Base-by-base conservation (phyloP, 1,140 invertebrate genomes). In the Lordiphosa collinella region DNA sequence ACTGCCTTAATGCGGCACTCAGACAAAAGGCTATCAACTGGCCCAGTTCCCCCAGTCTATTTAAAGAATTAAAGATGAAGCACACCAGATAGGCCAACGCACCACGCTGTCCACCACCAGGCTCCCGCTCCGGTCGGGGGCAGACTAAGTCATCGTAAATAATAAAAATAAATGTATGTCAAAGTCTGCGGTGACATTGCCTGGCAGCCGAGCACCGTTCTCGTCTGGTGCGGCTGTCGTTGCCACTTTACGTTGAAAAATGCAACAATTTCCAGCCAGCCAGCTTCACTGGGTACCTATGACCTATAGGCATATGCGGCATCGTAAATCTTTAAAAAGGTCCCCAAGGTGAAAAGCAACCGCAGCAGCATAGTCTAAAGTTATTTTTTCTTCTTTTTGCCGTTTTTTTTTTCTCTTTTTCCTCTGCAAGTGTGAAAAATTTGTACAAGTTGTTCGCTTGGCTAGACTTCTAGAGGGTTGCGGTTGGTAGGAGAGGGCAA, bases 281-380 rank as follows among this genome's bases (percentile, higher is more conserved):
- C 36, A 18, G 41, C 52, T 9, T 35, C 59, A 29, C 13, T 12
- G 16, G 13, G 53, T 69, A 58, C 61, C 76, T 79, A 67, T 80
- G 85, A 87, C 85, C 85, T 74, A 73, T 79, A 78, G 79, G 79
- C 79, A 82, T 85, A 87, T 82, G 68, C 75, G 79, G 72, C 79
- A 76, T 87, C 79, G 85, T 85, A 87, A 87, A 87, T 87, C 79
- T 87, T 84, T 87, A 87, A 84, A 84, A 74, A 84, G 75, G 61
- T 87, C 67, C 57, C 84, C 74, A 84, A 87, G 78, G 78, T 86
- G 57, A 66, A 62, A 62, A 46, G 62, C 38, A 55, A 44, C 11
- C 22, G 40, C 60, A 53, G 36, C 29, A 14, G n/a, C 41, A 38
- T 29, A 25, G 32, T 46, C 57, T 36, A 67, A 67, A 67, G 29